phyloP scores from a whole-genome alignment of 2,888 invertebrate species.

The Heteromurus nitidus region DNA sequence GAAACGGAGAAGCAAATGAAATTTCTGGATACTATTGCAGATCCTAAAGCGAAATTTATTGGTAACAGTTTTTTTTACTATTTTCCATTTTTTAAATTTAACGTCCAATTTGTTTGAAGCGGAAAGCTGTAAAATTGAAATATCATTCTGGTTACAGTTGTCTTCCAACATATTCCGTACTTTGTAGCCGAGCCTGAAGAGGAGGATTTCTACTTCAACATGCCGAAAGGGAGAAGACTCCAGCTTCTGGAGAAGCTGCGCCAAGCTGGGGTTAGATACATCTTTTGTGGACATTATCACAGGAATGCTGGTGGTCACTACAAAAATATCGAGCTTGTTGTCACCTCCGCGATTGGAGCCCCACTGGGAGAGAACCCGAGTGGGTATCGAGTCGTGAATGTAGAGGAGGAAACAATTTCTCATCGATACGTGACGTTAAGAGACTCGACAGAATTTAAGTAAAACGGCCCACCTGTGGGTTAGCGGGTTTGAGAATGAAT shows the following conservation, averaged over 20 bases:
- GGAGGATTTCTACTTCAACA: conserved; percentile 75
- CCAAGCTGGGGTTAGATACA: conserved; percentile 76
- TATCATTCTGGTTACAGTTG: conserved; percentile 72
- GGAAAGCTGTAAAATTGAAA: neutral
- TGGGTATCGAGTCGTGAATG: conserved; percentile 76
- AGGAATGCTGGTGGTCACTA: conserved; percentile 76
- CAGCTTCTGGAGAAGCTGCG: conserved; percentile 75
- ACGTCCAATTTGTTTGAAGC: neutral
- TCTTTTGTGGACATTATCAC: conserved; percentile 78
- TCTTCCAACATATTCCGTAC: conserved; percentile 78
- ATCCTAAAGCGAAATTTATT: conserved; percentile 67
- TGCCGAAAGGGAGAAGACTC: conserved; percentile 74
- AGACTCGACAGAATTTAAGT: conserved; percentile 21
- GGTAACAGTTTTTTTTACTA: conserved; percentile 51
- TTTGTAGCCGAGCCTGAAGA: conserved; percentile 75
- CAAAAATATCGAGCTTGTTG: conserved; percentile 73
- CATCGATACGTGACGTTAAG: conserved; percentile 74
- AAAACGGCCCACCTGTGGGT: too few species aligned
- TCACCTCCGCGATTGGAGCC: conserved; percentile 78
- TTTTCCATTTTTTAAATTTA: neutral
- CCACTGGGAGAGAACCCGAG: conserved; percentile 76
- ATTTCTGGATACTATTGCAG: conserved; percentile 75
- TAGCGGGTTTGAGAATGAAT: too few species aligned
- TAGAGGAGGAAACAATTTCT: conserved; percentile 75
- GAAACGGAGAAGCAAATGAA: conserved; percentile 75